Percentiles rank a stretch among this genome's conserved stretches.
phyloP scores from a whole-genome alignment of 1,140 invertebrate species.

The Solenopsis invicta region DNA sequence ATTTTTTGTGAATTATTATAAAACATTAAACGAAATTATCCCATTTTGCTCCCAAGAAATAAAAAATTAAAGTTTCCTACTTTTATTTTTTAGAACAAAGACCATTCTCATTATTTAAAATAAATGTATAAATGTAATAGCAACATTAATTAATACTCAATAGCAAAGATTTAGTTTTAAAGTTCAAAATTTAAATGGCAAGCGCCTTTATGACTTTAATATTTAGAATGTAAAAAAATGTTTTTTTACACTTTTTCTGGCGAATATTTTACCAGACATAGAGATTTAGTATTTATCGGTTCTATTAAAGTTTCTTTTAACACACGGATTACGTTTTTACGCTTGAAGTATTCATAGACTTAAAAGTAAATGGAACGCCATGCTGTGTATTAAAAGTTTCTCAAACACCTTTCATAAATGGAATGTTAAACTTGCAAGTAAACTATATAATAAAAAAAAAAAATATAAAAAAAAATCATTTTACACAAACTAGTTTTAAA shows the following conservation, averaged over 20 bases:
- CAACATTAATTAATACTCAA: constrained; percentile 12
- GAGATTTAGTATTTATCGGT: not conserved
- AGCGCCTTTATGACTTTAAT: not conserved
- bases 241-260: not conserved
- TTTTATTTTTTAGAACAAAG: not conserved
- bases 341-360: not conserved
- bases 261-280: not conserved
- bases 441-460: not conserved
- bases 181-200: not conserved
- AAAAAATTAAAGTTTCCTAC: not conserved
- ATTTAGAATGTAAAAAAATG: constrained; percentile 17
- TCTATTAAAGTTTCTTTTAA: not conserved
- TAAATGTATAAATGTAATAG: not conserved
- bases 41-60: no score
- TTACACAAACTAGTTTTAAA: not conserved
- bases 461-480: not conserved
- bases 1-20: not conserved
- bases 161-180: not conserved
- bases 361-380: not conserved
- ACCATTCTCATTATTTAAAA: constrained; percentile 16
- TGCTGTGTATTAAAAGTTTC: not conserved
- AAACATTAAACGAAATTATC: not conserved
- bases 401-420: not conserved
- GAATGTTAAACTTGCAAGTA: not conserved
- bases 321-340: not conserved